Evolutionary conservation across 2,888 invertebrate genomes (phyloP).

Genomic region (Drosophila mayaguana): DNA sequence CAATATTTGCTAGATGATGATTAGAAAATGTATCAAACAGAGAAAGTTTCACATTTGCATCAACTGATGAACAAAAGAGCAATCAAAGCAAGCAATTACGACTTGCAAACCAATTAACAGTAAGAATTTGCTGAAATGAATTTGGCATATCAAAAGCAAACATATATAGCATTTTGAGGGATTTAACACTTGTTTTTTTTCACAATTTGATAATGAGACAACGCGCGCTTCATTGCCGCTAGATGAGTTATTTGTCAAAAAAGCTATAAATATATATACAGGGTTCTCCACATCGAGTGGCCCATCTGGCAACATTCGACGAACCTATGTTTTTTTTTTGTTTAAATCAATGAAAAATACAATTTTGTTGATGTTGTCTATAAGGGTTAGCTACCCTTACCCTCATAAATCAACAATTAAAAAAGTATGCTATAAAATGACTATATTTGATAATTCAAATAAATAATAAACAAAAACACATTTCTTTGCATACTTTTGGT

Average conservation of each 20-base stretch:
- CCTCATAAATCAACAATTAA: background rate
- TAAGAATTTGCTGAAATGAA: background rate
- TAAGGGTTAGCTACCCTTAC: too few relatives aligned
- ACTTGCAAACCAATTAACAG: background rate
- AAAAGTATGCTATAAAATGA: conserved; percentile 31
- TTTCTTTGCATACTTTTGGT: conserved; percentile 30
- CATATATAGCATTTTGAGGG: background rate
- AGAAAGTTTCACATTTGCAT: background rate
- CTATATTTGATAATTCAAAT: background rate
- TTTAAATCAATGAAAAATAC: too few relatives aligned
- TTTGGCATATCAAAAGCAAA: background rate
- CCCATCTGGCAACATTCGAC: too few relatives aligned
- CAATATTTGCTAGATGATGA: background rate
- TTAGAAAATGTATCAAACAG: too few relatives aligned
- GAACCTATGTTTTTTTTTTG: too few relatives aligned
- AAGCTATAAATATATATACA: background rate
- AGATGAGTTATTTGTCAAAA: background rate
- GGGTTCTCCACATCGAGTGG: too few relatives aligned
- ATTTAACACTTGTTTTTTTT: background rate
- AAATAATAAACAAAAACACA: background rate
- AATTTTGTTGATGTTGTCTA: too few relatives aligned
- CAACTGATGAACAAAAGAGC: background rate
- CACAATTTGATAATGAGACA: background rate
- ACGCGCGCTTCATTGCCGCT: too few relatives aligned
- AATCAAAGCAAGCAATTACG: background rate